Evolutionary conservation across 2,113 vertebrate genomes (phyloP), one percentile per base, ranked within the genome.

Genomic region (Speoplatyrhinus poulsoni): DNA sequence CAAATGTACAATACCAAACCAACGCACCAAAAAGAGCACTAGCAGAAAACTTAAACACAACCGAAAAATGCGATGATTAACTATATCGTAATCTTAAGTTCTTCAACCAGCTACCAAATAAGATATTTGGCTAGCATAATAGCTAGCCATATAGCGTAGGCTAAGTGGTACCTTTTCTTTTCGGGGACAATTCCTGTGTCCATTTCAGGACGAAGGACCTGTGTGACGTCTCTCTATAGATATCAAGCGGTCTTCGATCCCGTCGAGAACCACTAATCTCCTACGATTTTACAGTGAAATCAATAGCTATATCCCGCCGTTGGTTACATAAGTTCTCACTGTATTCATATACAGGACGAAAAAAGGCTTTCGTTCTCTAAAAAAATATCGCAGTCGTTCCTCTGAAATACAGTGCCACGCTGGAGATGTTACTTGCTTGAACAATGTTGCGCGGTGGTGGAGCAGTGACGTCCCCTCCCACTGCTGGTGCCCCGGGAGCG

Each of bases 171-270:
- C 93, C 93, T 92, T 88, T 94, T 94, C 89, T 93, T 93, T 82
- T 92, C 92, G 76, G 91, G 90, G 88, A 89, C 83, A 75, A 81
- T 85, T 87, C 84, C 92, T 79, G 92, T 86, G 87, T 93, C 92
- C 92, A 94, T 94, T 72, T 86, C 85, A 84, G 85, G 89, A 90
- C 81, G 82, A 65, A 75, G 26, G 67, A 77, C 81, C 84, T 47
- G 84, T 82, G 91, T 88, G 54, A 80, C 89, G 80, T 71, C 83
- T 84, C 85, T 80, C 80, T 79, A 13, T 78, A 53, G 65, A 55
- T 69, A 41, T 80, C 58, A 50, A 83, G 70, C 75, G 63, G 84
- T 83, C 33, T 81, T 60, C 71, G 81, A 71, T 66, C 78, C 80
- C 82, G 68, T 62, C 49, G 61, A 80, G 60, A 81, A 86, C 64